A percentile compares a stretch with the other conserved stretches of the same genome.
Evolutionary conservation across 2,113 vertebrate species (phyloP).

Genomic region (Oreocharis arfaki): DNA sequence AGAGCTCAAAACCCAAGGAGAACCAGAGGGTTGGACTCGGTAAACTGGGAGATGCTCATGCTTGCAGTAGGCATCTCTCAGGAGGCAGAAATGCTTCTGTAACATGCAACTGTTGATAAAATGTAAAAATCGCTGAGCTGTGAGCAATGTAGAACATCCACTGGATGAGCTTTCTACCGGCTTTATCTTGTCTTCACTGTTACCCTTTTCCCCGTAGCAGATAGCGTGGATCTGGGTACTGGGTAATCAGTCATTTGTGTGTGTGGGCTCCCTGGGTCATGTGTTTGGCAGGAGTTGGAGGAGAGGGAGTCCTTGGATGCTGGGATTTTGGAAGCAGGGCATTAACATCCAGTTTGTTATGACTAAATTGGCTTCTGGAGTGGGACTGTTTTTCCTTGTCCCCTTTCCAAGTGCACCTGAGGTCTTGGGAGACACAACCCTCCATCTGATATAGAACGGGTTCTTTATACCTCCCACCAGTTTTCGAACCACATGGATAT

Average conservation of each 20-base stretch:
- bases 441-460: background rate
- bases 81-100: background rate
- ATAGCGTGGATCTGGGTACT: fast-evolving
- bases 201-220: background rate
- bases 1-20: background rate
- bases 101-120: background rate
- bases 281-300: background rate
- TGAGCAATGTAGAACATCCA: background rate
- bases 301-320: background rate
- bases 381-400: background rate
- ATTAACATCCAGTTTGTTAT: background rate
- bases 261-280: fast-evolving
- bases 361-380: background rate
- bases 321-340: background rate
- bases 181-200: background rate
- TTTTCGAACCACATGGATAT: background rate
- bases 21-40: fast-evolving
- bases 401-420: background rate
- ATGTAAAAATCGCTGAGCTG: background rate
- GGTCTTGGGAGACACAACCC: background rate
- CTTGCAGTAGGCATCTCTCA: background rate
- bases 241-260: background rate
- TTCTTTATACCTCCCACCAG: background rate
- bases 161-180: background rate
- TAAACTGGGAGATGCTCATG: fast-evolving